Percentiles rank a stretch among this genome's conserved stretches.
Conservation (phyloP, 1,140 invertebrate genomes). For the Hypothenemus hampei region DNA sequence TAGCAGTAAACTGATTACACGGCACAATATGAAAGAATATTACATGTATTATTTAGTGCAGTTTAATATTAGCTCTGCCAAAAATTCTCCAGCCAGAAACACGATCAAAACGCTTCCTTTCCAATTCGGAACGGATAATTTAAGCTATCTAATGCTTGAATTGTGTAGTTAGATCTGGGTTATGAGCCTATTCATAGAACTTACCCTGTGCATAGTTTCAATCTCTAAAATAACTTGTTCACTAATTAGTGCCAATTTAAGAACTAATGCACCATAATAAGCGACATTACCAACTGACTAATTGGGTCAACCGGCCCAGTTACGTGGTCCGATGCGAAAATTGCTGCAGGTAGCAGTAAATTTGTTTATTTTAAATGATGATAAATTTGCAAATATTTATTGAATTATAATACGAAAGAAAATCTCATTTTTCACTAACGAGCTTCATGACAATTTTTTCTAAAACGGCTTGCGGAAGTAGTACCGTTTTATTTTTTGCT, state of each 20-base stretch:
- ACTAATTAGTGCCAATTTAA: conserved; percentile 17
- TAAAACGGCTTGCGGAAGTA: no score
- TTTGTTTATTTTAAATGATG: not conserved
- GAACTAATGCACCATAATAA: conserved; percentile 17
- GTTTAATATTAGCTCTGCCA: not conserved
- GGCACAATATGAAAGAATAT: no score
- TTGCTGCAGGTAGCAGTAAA: not conserved
- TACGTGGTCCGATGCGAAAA: not conserved
- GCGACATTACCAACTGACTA: conserved; percentile 9
- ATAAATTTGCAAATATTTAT: not conserved
- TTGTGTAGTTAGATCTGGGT: conserved; percentile 1
- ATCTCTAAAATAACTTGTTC: not conserved
- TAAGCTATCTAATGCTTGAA: no score
- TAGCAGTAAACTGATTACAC: no score
- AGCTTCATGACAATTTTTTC: not conserved
- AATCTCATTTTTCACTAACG: no score
- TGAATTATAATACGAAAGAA: no score
- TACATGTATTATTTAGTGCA: no score
- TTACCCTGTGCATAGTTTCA: conserved; percentile 13
- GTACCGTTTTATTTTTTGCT: no score
- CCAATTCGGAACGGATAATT: no score
- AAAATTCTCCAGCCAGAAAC: not conserved
- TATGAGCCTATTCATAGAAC: conserved; percentile 11
- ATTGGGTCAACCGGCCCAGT: conserved; percentile 10
- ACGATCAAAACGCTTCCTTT: no score